Evolutionary conservation across 2,888 invertebrate genomes (phyloP).

Genomic region (Tiliacea aurago): DNA sequence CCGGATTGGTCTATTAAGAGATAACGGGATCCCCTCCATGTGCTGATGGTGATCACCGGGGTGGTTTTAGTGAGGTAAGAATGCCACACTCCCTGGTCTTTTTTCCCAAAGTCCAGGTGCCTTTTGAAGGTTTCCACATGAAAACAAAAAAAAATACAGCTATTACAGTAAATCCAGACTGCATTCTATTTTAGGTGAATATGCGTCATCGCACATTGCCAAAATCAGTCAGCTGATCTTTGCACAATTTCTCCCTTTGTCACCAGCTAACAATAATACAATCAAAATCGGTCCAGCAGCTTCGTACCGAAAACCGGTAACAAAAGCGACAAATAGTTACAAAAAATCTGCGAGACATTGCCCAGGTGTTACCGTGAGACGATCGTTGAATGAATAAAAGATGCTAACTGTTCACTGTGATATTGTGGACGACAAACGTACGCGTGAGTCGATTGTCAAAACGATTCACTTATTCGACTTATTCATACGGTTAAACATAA

Average conservation of each 20-base stretch:
- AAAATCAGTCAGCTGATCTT: constrained; percentile 34
- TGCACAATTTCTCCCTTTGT: constrained; percentile 23
- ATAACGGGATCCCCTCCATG: too few relatives aligned
- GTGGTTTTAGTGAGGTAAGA: too few relatives aligned
- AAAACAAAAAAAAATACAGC: too few relatives aligned
- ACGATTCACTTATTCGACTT: constrained; percentile 15
- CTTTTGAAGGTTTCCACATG: too few relatives aligned
- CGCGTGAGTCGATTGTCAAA: constrained; percentile 41
- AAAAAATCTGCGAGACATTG: constrained; percentile 44
- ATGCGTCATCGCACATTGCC: not conserved
- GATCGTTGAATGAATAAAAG: constrained; percentile 60
- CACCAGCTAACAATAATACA: constrained; percentile 27
- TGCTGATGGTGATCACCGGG: too few relatives aligned
- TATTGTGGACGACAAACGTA: constrained; percentile 15
- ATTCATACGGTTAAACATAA: constrained; percentile 26
- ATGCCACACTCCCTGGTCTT: too few relatives aligned
- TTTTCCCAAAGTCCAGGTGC: too few relatives aligned
- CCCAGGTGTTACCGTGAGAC: constrained; percentile 64
- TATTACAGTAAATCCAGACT: not conserved
- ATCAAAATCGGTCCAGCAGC: constrained; percentile 13
- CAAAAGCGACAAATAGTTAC: constrained; percentile 26
- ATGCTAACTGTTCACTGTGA: constrained; percentile 46
- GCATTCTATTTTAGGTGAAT: not conserved
- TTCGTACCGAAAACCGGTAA: constrained; percentile 5
- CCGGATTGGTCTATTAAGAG: too few relatives aligned